Percentiles rank a stretch among this genome's conserved stretches.
These are phyloP conservation scores for Apodemus speciosus DNA, from an alignment of 2,113 vertebrate species.

Conservation along the genomic window DNA sequence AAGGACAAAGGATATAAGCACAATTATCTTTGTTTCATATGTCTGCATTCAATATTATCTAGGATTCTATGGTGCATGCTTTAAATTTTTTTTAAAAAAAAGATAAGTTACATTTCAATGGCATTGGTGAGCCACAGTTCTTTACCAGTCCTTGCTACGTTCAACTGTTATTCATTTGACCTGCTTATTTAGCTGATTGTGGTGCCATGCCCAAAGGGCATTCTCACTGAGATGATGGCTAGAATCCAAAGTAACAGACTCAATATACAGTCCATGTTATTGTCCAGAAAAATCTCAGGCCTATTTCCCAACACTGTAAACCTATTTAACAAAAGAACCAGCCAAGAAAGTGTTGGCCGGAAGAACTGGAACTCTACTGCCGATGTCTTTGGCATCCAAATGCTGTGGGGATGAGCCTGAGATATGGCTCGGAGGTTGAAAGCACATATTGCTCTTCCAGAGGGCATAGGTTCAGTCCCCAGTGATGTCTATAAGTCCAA, in stretches of 20 bases:
- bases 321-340: constrained; percentile 12
- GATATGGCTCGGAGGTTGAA: background rate
- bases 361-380: constrained; percentile 20
- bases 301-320: constrained; percentile 23
- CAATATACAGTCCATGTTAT: background rate
- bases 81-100: background rate
- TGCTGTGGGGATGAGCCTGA: background rate
- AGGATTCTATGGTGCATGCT: background rate
- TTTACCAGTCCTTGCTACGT: background rate
- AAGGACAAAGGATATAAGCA: background rate
- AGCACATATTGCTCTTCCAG: background rate
- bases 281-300: constrained; percentile 47
- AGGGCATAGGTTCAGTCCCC: background rate
- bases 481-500: background rate
- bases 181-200: background rate
- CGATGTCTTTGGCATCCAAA: constrained; percentile 60
- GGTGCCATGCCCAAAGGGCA: background rate
- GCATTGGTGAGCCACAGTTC: background rate
- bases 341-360: background rate
- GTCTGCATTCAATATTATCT: background rate
- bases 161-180: background rate
- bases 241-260: constrained; percentile 36
- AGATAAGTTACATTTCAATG: constrained; percentile 6
- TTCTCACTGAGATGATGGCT: background rate
- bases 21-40: background rate